phyloP scores from a whole-genome alignment of 1,140 invertebrate species.

The Zaprionus lachaisei region DNA sequence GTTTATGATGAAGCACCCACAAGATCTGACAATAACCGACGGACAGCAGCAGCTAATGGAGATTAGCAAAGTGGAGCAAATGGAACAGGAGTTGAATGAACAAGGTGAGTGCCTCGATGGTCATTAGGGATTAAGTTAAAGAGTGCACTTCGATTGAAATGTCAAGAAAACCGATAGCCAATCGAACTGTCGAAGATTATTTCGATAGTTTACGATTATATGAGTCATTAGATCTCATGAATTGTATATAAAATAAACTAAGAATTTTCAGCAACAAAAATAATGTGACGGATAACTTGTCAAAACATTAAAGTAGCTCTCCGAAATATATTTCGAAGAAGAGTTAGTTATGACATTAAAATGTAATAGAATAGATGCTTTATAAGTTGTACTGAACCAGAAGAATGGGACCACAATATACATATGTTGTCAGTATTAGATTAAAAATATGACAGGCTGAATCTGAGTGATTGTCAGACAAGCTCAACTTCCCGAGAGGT shows the following conservation, averaged over 20 bases:
- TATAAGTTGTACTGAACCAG: no score
- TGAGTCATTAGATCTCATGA: background rate
- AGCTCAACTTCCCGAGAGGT: no score
- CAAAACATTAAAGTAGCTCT: no score
- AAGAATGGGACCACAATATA: no score
- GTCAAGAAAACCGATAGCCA: background rate
- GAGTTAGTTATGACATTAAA: no score
- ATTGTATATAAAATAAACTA: background rate
- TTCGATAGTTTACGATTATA: background rate
- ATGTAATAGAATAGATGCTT: no score
- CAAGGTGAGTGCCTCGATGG: constrained; percentile 42
- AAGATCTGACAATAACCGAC: constrained; percentile 57
- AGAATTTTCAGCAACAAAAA: no score
- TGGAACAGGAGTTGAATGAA: constrained; percentile 68
- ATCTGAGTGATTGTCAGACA: no score
- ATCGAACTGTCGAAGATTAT: background rate
- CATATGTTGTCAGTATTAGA: no score
- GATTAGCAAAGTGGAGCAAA: constrained; percentile 71
- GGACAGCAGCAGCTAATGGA: constrained; percentile 72
- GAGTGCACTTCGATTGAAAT: background rate
- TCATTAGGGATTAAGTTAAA: background rate
- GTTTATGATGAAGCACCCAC: constrained; percentile 69
- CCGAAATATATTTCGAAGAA: no score
- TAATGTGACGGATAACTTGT: no score
- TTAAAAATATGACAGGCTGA: no score